These are phyloP conservation scores for Temnothorax rugatulus DNA, from an alignment of 2,888 invertebrate genomes.

Conservation along the genomic window DNA sequence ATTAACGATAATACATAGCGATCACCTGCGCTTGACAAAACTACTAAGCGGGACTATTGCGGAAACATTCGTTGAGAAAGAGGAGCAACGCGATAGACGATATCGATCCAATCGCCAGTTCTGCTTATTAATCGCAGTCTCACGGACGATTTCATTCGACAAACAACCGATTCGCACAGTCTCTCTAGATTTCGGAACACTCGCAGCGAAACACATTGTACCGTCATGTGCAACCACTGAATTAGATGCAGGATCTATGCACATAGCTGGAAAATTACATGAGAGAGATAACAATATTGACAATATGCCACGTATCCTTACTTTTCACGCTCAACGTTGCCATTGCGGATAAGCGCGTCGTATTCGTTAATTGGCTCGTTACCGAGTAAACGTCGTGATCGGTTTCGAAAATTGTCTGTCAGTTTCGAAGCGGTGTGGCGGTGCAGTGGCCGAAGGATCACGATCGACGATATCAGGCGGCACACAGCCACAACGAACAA, in stretches of 20 bases:
- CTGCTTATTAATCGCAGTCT: slow-evolving; percentile 24
- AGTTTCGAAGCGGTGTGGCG: slow-evolving; percentile 30
- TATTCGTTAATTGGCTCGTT: slow-evolving; percentile 35
- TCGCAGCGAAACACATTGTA: not conserved
- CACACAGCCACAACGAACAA: slow-evolving; percentile 66
- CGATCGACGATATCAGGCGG: slow-evolving; percentile 38
- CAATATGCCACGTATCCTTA: not conserved
- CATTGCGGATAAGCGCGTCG: not conserved
- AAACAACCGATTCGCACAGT: slow-evolving; percentile 3
- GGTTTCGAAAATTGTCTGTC: slow-evolving; percentile 62
- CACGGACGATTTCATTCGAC: slow-evolving; percentile 18
- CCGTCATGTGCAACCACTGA: slow-evolving; percentile 13
- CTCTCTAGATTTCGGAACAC: not conserved
- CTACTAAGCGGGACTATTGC: not conserved
- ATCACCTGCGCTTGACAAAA: not conserved
- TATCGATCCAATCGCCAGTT: slow-evolving; percentile 6
- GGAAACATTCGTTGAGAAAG: not conserved
- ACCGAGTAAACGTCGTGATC: slow-evolving; percentile 24
- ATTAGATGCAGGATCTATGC: slow-evolving; percentile 7
- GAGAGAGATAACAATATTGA: slow-evolving; percentile 10
- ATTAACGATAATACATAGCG: slow-evolving; percentile 28
- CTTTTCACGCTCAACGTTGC: not conserved
- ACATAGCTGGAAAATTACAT: slow-evolving; percentile 1
- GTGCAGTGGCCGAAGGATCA: slow-evolving; percentile 19
- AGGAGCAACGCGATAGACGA: slow-evolving; percentile 4